Base-by-base conservation (phyloP, 2,797 vertebrate species). In the Pangasius sanitwongsei region DNA sequence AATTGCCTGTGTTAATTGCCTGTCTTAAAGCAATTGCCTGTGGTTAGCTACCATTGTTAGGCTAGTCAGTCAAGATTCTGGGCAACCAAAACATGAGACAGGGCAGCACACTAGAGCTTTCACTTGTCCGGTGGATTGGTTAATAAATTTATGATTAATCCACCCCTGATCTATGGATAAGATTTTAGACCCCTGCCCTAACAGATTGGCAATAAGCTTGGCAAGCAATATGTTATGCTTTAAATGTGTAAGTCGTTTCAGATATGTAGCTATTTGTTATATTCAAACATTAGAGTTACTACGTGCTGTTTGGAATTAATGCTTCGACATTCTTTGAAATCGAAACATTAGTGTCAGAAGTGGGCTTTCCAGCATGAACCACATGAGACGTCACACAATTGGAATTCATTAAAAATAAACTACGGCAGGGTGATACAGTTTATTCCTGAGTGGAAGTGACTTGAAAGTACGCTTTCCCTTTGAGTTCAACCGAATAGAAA, bases 321-420 rank as follows among this genome's bases (percentile, higher is more conserved):
- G 50, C 34, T 70, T 87, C 63, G 44, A 13, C 23, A 6, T 75
- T 78, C 31, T 78, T 87, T 83, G 53, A 53, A 55, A 75, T 59
- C n/a, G 28, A 74, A 86, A 83, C 37, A 83, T 82, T 57, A 57
- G 80, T 34, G 80, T 87, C 78, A 84, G 81, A 44, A 67, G 80
- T 77, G 80, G 69, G 48, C 48, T 89, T 89, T 87, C 37, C 67
- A 53, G 61, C 55, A 61, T 12, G 63, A 69, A 65, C 1, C 37
- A 12, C 65, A 74, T 20, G 28, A 85, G 67, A 69, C 89, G 53
- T 89, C 72, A 72, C 50, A 16, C 81, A 0, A 48, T n/a, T 80
- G 86, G 86, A 85, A 89, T 89, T 59, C 81, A 70, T 80, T 89
- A 83, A 83, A 89, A 89, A 89, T 89, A 80, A 85, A 87, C 82